Evolutionary conservation across 2,888 invertebrate genomes (phyloP).

Genomic region (Cataglyphis cursor): DNA sequence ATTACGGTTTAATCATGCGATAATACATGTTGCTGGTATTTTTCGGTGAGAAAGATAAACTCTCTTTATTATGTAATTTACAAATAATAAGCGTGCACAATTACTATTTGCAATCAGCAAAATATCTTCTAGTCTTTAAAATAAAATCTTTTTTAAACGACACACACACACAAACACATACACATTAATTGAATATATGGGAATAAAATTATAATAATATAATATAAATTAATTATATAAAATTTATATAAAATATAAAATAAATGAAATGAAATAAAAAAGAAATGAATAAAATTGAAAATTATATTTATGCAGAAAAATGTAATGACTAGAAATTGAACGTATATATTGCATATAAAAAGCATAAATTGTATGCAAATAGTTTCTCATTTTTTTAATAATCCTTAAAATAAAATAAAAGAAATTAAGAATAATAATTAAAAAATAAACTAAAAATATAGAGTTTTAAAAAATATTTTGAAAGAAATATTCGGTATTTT

Average conservation of each 20-base stretch:
- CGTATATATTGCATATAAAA: not conserved
- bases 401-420: not conserved
- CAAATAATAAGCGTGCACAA: not conserved
- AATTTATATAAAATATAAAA: not conserved
- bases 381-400: not conserved
- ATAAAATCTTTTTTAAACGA: not conserved
- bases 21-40: not conserved
- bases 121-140: not conserved
- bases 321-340: not conserved
- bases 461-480: not conserved
- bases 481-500: not conserved
- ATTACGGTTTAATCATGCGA: not conserved
- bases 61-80: not conserved
- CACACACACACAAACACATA: not conserved
- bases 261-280: not conserved
- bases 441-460: not conserved
- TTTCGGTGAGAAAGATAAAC: not conserved
- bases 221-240: not conserved
- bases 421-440: not conserved
- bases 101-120: not conserved
- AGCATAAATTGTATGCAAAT: not conserved
- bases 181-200: not conserved
- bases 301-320: not conserved
- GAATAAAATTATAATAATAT: not conserved
- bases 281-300: slow-evolving; percentile 21